Base-by-base conservation (phyloP, 2,797 vertebrate species). In the Phataginus tetradactyla region DNA sequence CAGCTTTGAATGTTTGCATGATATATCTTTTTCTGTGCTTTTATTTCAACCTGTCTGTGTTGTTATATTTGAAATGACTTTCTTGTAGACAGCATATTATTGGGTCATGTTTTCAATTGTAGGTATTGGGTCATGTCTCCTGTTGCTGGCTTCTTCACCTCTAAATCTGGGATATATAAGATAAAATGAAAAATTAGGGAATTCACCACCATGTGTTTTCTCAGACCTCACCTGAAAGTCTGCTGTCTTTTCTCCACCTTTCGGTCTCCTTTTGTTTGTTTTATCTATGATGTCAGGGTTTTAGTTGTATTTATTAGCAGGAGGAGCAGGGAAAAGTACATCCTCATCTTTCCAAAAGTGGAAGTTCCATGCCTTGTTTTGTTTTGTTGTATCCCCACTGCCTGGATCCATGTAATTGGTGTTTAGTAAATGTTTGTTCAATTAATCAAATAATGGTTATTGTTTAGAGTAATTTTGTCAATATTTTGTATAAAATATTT, bases 401-500 rank as follows among this genome's bases (percentile, higher is more conserved):
- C 32, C 64, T 96, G 66, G 29, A 21, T 72, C 10, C 32, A 10
- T 45, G 23, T 59, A 69, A 21, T n/a, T 66, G 45, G 32, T 77
- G 15, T 72, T 92, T 3, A 83, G 49, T 84, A 49, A 85, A 32
- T 93, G 51, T 57, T 57, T 88, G 37, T 59, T 90, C 75, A 83
- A n/a, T 64, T 37, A 87, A 57, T 84, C 20, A 59, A 51, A 39
- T 13, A 71, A 29, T 87, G 15, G 12, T 80, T 69, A 42, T 39
- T 92, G 63, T 84, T 83, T 7, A 83, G 81, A 69, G 21, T 71
- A 5, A 14, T 34, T 83, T 71, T 75, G 4, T 91, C 53, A 68
- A 53, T 83, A 95, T 81, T 86, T 42, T 84, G 13, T 91, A 39
- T 78, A 79, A 96, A 86, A 79, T 90, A 34, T n/a, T 85, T 57